Conservation (phyloP, 1,140 invertebrate species). For the Helicorthomorpha holstii region DNA sequence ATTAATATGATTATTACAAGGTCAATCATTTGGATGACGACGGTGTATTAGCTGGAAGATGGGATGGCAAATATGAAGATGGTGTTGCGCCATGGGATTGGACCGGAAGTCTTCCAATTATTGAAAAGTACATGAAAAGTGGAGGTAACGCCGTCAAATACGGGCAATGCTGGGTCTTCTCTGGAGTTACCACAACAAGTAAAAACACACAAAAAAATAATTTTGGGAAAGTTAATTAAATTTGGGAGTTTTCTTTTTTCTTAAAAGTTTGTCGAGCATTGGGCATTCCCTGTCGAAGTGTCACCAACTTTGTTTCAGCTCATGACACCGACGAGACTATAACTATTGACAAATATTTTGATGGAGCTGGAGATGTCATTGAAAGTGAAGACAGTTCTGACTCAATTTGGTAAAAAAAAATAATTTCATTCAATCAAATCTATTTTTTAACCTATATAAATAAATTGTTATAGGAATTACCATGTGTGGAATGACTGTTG, state of each 20-base stretch:
- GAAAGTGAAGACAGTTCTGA: conserved; percentile 11
- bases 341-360: conserved; percentile 53
- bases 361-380: conserved; percentile 34
- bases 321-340: conserved; percentile 55
- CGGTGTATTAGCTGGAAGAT: conserved; percentile 47
- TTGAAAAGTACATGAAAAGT: conserved; percentile 39
- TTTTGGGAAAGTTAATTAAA: neutral
- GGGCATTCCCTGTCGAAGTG: conserved; percentile 48
- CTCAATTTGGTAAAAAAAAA: conserved; percentile 15
- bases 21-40: conserved; percentile 51
- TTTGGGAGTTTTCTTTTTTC: neutral
- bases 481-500: conserved; percentile 93
- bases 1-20: conserved; percentile 19
- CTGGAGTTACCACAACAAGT: conserved; percentile 48
- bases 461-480: conserved; percentile 65
- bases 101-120: conserved; percentile 44
- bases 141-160: conserved; percentile 41
- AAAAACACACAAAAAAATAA: conserved; percentile 12
- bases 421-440: too few species aligned
- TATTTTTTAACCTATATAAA: too few species aligned
- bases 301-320: conserved; percentile 53
- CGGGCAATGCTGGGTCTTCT: conserved; percentile 63
- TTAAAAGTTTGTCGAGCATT: conserved; percentile 43
- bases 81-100: conserved; percentile 45
- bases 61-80: conserved; percentile 51